Percentiles rank a stretch among this genome's conserved stretches.
phyloP scores from a whole-genome alignment of 2,113 vertebrate species.

The Athene cunicularia region DNA sequence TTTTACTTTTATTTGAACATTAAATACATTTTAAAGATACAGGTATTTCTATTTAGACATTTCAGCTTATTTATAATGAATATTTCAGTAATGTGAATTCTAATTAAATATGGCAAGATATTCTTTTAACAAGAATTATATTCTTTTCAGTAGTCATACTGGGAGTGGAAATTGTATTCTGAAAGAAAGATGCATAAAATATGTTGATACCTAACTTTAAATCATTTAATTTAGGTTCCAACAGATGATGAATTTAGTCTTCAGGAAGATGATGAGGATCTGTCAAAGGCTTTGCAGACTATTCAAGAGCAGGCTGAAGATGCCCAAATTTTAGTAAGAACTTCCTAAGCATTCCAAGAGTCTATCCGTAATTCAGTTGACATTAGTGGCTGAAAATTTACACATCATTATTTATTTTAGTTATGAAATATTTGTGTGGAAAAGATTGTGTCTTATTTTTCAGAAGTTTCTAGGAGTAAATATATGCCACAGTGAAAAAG shows the following conservation, averaged over 20 bases:
- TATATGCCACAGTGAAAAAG: background rate
- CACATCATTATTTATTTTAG: background rate
- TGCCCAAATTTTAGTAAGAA: conserved; percentile 59
- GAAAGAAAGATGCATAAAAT: background rate
- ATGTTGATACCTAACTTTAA: background rate
- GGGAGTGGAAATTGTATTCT: background rate
- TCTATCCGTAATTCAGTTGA: background rate
- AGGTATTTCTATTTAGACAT: background rate
- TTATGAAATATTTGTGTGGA: background rate
- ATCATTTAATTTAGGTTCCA: conserved; percentile 63
- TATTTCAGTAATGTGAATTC: background rate
- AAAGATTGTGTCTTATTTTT: background rate
- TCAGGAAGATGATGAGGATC: conserved; percentile 82
- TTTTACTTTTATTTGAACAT: background rate
- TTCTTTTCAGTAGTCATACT: background rate
- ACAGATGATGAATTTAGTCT: conserved; percentile 76
- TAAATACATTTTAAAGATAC: background rate
- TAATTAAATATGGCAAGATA: background rate
- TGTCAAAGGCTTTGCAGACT: conserved; percentile 74
- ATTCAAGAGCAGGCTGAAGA: conserved; percentile 69
- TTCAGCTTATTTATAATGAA: background rate
- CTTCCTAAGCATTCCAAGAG: background rate
- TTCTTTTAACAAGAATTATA: background rate
- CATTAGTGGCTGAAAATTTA: background rate
- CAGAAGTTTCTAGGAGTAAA: background rate